Evolutionary conservation across 2,888 invertebrate species (phyloP), one percentile per base, ranked within the genome.

Genomic region (Conchocele bisecta): DNA sequence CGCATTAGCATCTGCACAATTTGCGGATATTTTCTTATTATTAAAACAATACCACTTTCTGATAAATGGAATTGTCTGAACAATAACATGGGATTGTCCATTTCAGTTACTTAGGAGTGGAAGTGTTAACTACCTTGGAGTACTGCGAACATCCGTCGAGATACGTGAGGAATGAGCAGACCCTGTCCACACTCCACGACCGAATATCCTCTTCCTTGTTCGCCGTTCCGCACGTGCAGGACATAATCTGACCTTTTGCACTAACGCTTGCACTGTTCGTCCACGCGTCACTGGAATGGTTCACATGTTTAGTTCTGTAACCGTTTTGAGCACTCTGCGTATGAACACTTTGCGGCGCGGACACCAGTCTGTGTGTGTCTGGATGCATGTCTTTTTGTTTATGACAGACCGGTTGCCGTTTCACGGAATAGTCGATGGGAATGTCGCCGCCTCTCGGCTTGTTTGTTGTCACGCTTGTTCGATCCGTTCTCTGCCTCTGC

Each of bases 61-160:
- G 15, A 35, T 35, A n/a, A n/a, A n/a, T n/a, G n/a, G n/a, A n/a
- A n/a, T n/a, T n/a, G n/a, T n/a, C n/a, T n/a, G n/a, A n/a, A n/a
- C n/a, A n/a, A n/a, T n/a, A n/a, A n/a, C n/a, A n/a, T n/a, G n/a
- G n/a, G n/a, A n/a, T n/a, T n/a, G n/a, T n/a, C n/a, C n/a, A n/a
- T n/a, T n/a, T n/a, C n/a, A n/a, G n/a, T n/a, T n/a, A n/a, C n/a
- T n/a, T 35, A 58, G 44, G 11, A 41, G 28, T 28, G 6, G 29
- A 42, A 20, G 31, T 7, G 24, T 11, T 29, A 42, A 57, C 17
- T 64, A 86, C 86, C 75, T 86, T 82, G 33, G 82, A 63, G 50
- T 86, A 86, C 3, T 66, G 57, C 13, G 68, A 64, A 51, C 86
- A 86, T 0, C 85, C 86, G 17, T 86, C 84, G 20, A 85, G 66